phyloP scores from a whole-genome alignment of 2,113 vertebrate genomes.

The Tricholaema leucomelas region DNA sequence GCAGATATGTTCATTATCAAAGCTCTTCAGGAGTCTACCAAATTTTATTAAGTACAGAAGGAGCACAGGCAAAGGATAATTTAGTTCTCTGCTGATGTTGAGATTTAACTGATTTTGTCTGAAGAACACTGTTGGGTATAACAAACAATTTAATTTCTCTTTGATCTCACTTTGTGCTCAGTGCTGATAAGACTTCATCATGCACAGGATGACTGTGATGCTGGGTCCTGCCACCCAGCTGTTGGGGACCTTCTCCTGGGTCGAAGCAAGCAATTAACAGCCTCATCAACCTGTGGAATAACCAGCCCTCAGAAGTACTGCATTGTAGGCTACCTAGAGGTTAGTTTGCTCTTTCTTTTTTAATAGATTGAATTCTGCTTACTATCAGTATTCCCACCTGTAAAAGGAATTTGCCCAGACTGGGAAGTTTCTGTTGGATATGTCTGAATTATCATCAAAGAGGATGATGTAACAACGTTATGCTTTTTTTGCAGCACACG shows the following conservation, averaged over 20 bases:
- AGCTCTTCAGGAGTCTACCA: background rate
- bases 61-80: background rate
- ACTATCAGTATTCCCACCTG: background rate
- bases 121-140: background rate
- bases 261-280: conserved; percentile 75
- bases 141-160: background rate
- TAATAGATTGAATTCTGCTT: background rate
- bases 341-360: conserved; percentile 57
- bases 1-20: background rate
- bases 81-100: background rate
- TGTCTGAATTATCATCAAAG: background rate
- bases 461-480: background rate
- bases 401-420: background rate
- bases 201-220: conserved; percentile 71
- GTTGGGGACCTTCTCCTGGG: conserved; percentile 85
- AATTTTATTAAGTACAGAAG: background rate
- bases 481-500: background rate
- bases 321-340: conserved; percentile 89
- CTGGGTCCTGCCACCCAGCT: conserved; percentile 74
- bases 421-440: background rate
- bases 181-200: conserved; percentile 62
- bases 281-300: conserved; percentile 85
- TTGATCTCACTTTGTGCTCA: conserved; percentile 33
- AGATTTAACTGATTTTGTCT: background rate
- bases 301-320: conserved; percentile 83